These are phyloP conservation scores for Aurelia aurita complex sp. Pacific DNA, from an alignment of 30 jellyfish, hydroid and myxozoan species.

Conservation along the genomic window DNA sequence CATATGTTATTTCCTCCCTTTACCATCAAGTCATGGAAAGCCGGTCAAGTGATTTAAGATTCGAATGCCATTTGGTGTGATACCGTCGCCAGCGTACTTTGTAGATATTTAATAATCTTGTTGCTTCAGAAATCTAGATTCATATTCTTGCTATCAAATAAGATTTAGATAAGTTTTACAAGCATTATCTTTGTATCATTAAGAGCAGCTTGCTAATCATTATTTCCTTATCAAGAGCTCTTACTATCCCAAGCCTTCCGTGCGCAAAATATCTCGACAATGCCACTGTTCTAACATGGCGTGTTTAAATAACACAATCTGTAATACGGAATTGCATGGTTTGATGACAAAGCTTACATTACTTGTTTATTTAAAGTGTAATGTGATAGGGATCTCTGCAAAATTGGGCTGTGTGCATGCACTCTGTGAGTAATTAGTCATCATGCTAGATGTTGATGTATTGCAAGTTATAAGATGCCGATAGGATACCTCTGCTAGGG, in stretches of 20 bases:
- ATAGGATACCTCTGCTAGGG: too few species aligned
- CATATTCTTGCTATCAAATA: not conserved
- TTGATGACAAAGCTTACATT: not conserved
- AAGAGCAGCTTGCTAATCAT: slow-evolving; percentile 4
- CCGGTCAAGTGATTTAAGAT: too few species aligned
- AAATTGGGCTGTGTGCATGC: not conserved
- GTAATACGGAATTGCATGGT: not conserved
- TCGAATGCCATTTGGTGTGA: too few species aligned
- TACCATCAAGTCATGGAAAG: too few species aligned
- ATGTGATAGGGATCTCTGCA: slow-evolving; percentile 1
- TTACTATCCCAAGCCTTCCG: not conserved
- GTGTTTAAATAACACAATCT: not conserved
- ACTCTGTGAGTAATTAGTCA: not conserved
- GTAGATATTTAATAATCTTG: too few species aligned
- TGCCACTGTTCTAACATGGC: not conserved
- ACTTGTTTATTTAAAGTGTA: slow-evolving; percentile 2
- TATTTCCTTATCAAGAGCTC: slow-evolving; percentile 3
- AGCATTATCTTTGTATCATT: not conserved
- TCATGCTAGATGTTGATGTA: too few species aligned
- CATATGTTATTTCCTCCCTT: too few species aligned
- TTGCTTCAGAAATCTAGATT: too few species aligned
- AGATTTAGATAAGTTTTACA: not conserved
- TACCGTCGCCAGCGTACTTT: too few species aligned
- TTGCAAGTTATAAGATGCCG: too few species aligned
- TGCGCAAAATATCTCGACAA: not conserved